phyloP scores from a whole-genome alignment of 1,140 invertebrate genomes.

The Yoshiicerus persimilis region DNA sequence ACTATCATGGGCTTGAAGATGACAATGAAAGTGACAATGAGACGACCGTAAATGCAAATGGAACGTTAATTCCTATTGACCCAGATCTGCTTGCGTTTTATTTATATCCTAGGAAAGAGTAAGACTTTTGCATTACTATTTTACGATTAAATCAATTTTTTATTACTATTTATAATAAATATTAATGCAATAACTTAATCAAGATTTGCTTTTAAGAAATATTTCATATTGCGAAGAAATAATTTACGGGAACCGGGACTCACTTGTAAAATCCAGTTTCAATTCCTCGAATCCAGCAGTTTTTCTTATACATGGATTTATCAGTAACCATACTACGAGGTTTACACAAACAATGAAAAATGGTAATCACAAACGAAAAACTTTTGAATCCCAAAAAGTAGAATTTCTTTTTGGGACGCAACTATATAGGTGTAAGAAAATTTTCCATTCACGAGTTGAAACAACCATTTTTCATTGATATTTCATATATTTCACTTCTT shows the following conservation, averaged over 20 bases:
- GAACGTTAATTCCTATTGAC: conserved; percentile 1
- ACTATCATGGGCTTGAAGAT: not conserved
- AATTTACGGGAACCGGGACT: not conserved
- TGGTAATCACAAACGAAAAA: no score
- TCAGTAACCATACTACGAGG: conserved; percentile 13
- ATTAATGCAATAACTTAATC: not conserved
- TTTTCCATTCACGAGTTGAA: no score
- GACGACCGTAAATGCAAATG: not conserved
- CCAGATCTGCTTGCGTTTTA: conserved; percentile 20
- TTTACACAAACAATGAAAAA: conserved; percentile 24
- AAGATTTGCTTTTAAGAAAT: not conserved
- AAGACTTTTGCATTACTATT: not conserved
- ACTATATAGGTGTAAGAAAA: no score
- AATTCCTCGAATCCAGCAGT: not conserved
- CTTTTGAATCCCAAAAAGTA: no score
- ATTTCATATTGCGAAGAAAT: not conserved
- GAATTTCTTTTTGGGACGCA: not conserved
- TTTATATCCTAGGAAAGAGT: conserved; percentile 29
- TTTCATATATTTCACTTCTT: not conserved
- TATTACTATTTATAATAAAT: not conserved
- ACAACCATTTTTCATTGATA: no score
- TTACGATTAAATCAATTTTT: no score
- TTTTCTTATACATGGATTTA: conserved; percentile 26
- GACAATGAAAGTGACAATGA: not conserved
- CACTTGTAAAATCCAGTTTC: not conserved